Base-by-base conservation (phyloP, 2,888 invertebrate genomes). In the Zhengitettix transpicula region DNA sequence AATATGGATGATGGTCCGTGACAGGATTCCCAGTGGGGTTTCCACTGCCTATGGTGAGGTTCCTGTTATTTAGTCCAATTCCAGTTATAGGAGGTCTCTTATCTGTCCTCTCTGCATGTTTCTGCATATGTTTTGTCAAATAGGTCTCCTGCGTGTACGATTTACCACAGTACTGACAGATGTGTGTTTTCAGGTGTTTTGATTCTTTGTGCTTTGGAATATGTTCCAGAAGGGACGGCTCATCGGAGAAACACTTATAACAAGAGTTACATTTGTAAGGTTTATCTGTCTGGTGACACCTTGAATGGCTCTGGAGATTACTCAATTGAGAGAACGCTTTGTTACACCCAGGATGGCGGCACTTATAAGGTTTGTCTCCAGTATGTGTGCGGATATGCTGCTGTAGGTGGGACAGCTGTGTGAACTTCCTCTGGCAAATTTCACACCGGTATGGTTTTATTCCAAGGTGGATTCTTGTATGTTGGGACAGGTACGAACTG, bases 231-330 rank as follows among this genome's bases (percentile, higher is more conserved):
- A 99, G 82, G 66, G 93, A 89, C 65, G 92, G 90, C 76, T 99
- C 99, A 75, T 98, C 97, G 66, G 90, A 85, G 79, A 98, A 99
- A 77, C 98, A 99, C 79, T 99, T 99, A 81, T 99, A 99, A 79
- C 99, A 99, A 67, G 95, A 96, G 81, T 99, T 99, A 80, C 99
- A 99, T 78, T 99, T 97, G 83, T 93, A 98, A 44, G 99, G 98
- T 73, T 97, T 98, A 79, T 99, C 98, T 64, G 97, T 96, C 74
- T 99, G 98, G 79, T 99, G 99, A 78, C 98, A 98, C 65, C 99
- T 86, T 69, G 97, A 97, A 78, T 99, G 99, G 72, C 93, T 93
- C 80, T 99, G 99, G 67, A 99, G 85, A 78, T 99, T 99, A 71
- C 95, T 95, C 69, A 99, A 84, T 75, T 99, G 99, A 62, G 95